Evolutionary conservation across 2,888 invertebrate species (phyloP).

Genomic region (Tricholauxania praeusta): DNA sequence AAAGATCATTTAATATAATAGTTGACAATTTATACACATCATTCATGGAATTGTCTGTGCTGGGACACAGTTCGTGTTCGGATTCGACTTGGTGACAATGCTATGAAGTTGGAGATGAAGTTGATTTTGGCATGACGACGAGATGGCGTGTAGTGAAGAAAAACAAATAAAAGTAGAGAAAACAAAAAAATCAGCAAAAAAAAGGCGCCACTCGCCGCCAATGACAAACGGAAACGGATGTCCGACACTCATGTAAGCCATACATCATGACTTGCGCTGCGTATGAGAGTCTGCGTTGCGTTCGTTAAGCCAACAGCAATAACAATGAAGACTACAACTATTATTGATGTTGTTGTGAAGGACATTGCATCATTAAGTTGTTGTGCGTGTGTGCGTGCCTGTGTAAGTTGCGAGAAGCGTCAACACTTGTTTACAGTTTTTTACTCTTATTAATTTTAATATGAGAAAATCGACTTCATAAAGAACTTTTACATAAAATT

Average conservation of each 20-base stretch:
- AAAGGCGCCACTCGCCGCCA: background rate
- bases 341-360: conserved; percentile 25
- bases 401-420: conserved; percentile 19
- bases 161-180: background rate
- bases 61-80: conserved; percentile 7
- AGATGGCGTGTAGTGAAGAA: background rate
- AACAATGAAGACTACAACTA: background rate
- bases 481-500: too few relatives aligned
- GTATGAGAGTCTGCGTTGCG: conserved; percentile 21
- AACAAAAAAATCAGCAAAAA: background rate
- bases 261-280: conserved; percentile 51
- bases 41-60: conserved; percentile 44
- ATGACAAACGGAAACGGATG: conserved; percentile 47
- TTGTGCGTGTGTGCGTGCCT: conserved; percentile 10
- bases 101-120: too few relatives aligned
- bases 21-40: conserved; percentile 54
- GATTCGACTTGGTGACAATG: background rate
- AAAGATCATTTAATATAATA: conserved; percentile 55
- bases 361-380: conserved; percentile 3
- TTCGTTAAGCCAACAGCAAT: background rate
- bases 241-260: conserved; percentile 51
- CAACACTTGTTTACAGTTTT: conserved; percentile 18
- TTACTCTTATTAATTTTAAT: background rate
- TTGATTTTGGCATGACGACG: background rate
- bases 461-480: too few relatives aligned